Base-by-base conservation (phyloP, 1,140 invertebrate genomes). In the Drosophila kohkoa region DNA sequence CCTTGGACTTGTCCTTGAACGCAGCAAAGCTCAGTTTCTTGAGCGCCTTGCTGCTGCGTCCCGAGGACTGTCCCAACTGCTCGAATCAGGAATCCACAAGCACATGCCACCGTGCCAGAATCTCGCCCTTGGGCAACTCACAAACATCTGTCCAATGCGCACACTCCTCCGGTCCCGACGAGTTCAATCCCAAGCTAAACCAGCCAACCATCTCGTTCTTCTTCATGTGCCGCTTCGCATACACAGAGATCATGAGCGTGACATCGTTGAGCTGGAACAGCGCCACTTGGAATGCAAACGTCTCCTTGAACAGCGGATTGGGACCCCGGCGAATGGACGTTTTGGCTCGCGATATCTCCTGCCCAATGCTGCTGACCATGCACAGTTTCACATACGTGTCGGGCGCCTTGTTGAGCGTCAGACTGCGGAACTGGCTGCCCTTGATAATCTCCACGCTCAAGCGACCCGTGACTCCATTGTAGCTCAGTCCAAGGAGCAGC, bases 151-250 rank as follows among this genome's bases (percentile, higher is more conserved):
- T 96, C 98, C 98, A 99, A 91, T 99, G 98, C 6, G 96, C 95
- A n/a, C 96, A 93, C 92, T 98, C 97, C 85, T 99, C 98, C 51
- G 97, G 96, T 13, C 98, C 97, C 20, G 97, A 98, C 73, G 97
- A 97, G 92, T 97, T 98, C 85, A 97, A 93, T 8, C 98, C 98
- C 52, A 99, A 92, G 66, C 97, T 97, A 93, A 99, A 98, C 98
- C 98, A 99, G 51, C 98, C 98, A 68, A 99, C 97, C 96, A 99
- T 97, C 92, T 99, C 98, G 85, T 98, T 98, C 70, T 97, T 96
- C 81, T 98, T 99, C 94, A 99, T 98, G 69, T 95, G 95, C 81
- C 97, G 96, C 67, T 97, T 96, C 92, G 98, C 97, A 94, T 98
- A 99, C 11, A 99, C 97, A 0, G 97, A 98, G 49, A 98, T 95